Conservation (phyloP, 2,113 vertebrate genomes). For the Corythornis madagascariensis region DNA sequence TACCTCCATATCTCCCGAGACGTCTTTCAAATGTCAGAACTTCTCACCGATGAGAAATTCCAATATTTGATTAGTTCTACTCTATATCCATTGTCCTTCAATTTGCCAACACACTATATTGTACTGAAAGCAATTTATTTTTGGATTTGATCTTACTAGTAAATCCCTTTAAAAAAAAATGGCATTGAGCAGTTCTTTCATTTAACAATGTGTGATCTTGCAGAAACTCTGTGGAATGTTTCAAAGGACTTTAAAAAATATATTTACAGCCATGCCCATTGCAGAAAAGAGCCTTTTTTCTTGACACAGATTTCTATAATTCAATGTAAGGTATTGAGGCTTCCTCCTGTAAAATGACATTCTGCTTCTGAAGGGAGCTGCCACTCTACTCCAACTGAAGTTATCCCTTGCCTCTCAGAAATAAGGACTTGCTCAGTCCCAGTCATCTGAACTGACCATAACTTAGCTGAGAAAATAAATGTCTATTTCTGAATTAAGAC, state of each 20-base stretch:
- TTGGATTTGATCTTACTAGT: conserved; percentile 34
- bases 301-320: conserved; percentile 4
- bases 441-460: rapidly evolving
- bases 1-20: not conserved
- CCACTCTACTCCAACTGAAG: not conserved
- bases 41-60: not conserved
- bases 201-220: conserved; percentile 12
- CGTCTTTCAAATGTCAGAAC: not conserved
- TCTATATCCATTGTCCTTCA: not conserved
- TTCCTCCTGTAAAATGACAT: not conserved
- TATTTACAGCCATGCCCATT: not conserved
- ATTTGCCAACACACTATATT: not conserved
- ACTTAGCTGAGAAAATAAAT: not conserved
- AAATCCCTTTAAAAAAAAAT: not conserved
- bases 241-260: conserved; percentile 32
- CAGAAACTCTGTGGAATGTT: conserved; percentile 22
- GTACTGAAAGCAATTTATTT: not conserved
- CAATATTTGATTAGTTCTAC: not conserved
- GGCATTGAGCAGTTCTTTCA: conserved; percentile 25
- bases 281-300: not conserved
- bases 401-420: not conserved
- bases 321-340: not conserved
- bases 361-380: not conserved
- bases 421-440: not conserved
- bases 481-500: not conserved